Evolutionary conservation across 2,113 vertebrate genomes (phyloP), one percentile per base, ranked within the genome.

Genomic region (Sinocyclocheilus rhinocerous): DNA sequence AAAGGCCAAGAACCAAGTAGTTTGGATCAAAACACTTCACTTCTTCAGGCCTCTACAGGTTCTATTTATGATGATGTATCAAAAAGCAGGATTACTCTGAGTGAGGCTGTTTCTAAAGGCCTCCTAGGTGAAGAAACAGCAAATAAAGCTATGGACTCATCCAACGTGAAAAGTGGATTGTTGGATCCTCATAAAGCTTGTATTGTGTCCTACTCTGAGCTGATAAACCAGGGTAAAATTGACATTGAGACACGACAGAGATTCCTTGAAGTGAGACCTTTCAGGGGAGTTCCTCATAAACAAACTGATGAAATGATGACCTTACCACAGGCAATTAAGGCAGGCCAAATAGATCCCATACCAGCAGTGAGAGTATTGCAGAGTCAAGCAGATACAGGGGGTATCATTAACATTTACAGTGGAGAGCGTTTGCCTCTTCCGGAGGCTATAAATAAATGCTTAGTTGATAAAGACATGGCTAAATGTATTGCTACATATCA

Each of bases 221-320:
- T 99, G 70, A 67, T 98, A n/a, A 97, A 95, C 87, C 96, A 95
- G 90, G 97, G 97, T 24, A 97, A 92, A 85, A 97, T 99, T 61
- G 98, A 99, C 82, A 86, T 97, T 16, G 94, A 96, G 15, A 97
- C 97, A 22, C 97, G 98, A 15, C 94, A 96, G 87, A 95, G 97
- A 81, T 99, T 97, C 72, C 91, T 99, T 81, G 96, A 97, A 89
- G 94, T 97, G 45, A 94, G 94, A 89, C 96, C 95, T 57, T 97
- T 97, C 89, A 89, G 89, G 57, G 96, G 95, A 48, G 18, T 99
- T 90, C 86, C 13, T 87, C 92, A 96, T 52, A 86, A 91, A 65
- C 72, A 45, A n/a, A 93, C 92, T 0, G 90, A 92, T 81, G 63
- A 65, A 12, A 84, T 33, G 0, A 89, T 97, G 72, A 92, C 91